These are phyloP conservation scores for Elysia crispata DNA, from an alignment of 2,888 invertebrate genomes.

Conservation along the genomic window DNA sequence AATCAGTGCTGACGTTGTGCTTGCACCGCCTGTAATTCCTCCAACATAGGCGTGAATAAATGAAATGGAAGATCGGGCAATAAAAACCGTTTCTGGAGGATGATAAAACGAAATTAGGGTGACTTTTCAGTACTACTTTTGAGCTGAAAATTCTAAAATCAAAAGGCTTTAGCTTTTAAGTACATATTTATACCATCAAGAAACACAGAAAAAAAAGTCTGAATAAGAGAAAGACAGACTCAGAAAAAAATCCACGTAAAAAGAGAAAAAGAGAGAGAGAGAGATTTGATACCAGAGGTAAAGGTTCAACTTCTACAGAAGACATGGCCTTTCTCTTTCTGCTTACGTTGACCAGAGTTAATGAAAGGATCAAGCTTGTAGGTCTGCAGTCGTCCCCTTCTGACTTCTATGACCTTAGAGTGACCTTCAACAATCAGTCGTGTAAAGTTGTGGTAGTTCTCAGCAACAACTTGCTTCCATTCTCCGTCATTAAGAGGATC, in stretches of 20 bases:
- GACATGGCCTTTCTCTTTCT: neutral
- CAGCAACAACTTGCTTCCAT: conserved; percentile 69
- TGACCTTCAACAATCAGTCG: conserved; percentile 48
- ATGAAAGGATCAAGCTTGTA: conserved; percentile 51
- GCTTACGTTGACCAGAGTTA: conserved; percentile 42
- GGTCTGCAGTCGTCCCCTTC: conserved; percentile 47
- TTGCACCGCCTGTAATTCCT: conserved; percentile 58
- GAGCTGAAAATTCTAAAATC: no score
- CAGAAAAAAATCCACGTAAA: no score
- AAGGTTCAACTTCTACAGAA: neutral
- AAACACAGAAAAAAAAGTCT: no score
- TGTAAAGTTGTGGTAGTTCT: conserved; percentile 52
- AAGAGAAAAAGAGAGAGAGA: no score
- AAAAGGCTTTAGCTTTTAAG: neutral
- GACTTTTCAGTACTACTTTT: no score
- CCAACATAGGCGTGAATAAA: conserved; percentile 67
- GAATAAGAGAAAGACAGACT: no score
- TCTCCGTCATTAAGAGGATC: conserved; percentile 62
- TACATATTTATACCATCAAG: neutral
- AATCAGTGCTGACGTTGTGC: conserved; percentile 54
- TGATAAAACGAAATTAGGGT: no score
- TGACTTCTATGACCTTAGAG: conserved; percentile 49
- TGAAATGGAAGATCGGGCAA: conserved; percentile 54
- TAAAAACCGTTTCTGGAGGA: conserved; percentile 57
- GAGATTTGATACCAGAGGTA: neutral